A percentile compares a stretch with the other conserved stretches of the same genome.
phyloP scores from a whole-genome alignment of 2,797 vertebrate genomes.

The Falco columbarius region DNA sequence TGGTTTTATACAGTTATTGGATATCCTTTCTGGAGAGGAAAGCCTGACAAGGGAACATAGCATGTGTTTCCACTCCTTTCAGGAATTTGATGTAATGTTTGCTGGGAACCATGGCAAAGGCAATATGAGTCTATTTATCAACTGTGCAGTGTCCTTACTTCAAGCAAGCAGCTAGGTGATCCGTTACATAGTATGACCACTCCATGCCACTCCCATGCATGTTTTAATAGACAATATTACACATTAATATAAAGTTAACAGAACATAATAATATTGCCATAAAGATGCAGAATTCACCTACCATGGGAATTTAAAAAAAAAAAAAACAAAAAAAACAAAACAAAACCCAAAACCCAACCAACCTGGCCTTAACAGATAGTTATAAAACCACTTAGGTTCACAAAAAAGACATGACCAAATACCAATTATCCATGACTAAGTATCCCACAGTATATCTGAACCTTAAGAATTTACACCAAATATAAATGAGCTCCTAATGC shows the following conservation, averaged over 20 bases:
- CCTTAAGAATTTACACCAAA: background rate
- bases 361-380: background rate
- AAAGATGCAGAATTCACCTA: background rate
- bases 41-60: slow-evolving; percentile 61
- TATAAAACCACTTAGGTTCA: background rate
- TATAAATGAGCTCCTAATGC: background rate
- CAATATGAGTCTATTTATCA: slow-evolving; percentile 18
- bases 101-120: slow-evolving; percentile 33
- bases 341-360: background rate
- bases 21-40: slow-evolving; percentile 56
- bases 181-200: background rate
- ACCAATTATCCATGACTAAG: background rate
- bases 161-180: slow-evolving; percentile 14
- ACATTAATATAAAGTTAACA: background rate
- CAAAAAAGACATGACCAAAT: background rate
- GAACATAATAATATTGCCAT: background rate
- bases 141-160: background rate
- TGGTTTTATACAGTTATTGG: slow-evolving; percentile 58
- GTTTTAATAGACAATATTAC: background rate
- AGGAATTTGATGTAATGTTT: slow-evolving; percentile 64
- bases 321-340: too few relatives aligned
- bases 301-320: background rate
- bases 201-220: background rate
- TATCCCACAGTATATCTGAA: background rate
- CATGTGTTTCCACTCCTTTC: slow-evolving; percentile 12